phyloP scores from a whole-genome alignment of 2,888 invertebrate genomes.

The Parascotia fuliginaria region DNA sequence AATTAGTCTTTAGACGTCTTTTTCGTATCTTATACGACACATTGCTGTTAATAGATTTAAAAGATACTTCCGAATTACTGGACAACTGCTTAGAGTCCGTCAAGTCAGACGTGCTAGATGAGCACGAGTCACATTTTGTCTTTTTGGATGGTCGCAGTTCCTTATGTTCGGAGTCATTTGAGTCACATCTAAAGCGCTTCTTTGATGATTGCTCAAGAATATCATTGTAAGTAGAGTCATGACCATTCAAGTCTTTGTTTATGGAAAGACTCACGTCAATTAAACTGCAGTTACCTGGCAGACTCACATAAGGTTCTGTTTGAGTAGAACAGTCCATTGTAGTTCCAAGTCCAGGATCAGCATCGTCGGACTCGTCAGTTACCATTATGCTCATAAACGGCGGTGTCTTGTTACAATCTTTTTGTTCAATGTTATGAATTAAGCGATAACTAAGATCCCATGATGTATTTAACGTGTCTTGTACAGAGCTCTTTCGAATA shows the following conservation, averaged over 20 bases:
- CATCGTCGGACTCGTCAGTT: conserved; percentile 60
- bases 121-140: conserved; percentile 63
- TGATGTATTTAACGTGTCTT: conserved; percentile 61
- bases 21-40: conserved; percentile 71
- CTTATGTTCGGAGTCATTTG: conserved; percentile 56
- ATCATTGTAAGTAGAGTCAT: conserved; percentile 58
- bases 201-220: conserved; percentile 55
- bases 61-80: conserved; percentile 71
- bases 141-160: conserved; percentile 66
- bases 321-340: conserved; percentile 61
- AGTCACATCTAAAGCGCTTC: conserved; percentile 67
- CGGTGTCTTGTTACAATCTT: conserved; percentile 57
- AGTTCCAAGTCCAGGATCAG: conserved; percentile 47
- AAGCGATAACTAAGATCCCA: conserved; percentile 66
- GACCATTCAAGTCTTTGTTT: conserved; percentile 59
- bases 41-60: conserved; percentile 74
- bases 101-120: conserved; percentile 62
- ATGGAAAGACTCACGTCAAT: conserved; percentile 66
- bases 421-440: conserved; percentile 53
- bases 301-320: conserved; percentile 57
- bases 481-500: conserved; percentile 64
- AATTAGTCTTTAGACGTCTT: conserved; percentile 69
- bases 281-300: conserved; percentile 51
- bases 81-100: conserved; percentile 56
- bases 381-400: conserved; percentile 67